phyloP scores from a whole-genome alignment of 2,797 vertebrate species.

The Thunnus albacares region DNA sequence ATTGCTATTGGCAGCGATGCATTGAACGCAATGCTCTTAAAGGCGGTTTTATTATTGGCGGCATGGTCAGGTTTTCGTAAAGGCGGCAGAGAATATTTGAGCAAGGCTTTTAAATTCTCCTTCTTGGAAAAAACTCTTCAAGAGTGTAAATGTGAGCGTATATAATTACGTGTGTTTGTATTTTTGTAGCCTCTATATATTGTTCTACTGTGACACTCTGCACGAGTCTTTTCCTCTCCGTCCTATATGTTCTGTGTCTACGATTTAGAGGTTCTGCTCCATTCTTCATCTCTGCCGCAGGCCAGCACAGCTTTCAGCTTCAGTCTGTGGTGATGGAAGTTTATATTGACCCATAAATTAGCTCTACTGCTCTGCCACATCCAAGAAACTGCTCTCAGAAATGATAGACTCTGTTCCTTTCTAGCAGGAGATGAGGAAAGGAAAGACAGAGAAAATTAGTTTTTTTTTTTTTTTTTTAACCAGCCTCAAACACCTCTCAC shows the following conservation, averaged over 20 bases:
- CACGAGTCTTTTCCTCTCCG: constrained; percentile 7
- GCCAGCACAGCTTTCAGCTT: constrained; percentile 61
- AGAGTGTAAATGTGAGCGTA: constrained; percentile 10
- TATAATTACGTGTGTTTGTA: constrained; percentile 7
- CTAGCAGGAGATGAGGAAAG: constrained; percentile 50
- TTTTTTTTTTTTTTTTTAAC: not conserved
- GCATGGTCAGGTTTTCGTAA: constrained; percentile 24
- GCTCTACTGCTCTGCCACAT: constrained; percentile 65
- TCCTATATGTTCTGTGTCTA: constrained; percentile 32
- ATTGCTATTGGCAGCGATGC: constrained; percentile 56
- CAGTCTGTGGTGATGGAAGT: constrained; percentile 76
- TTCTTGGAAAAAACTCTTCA: not conserved
- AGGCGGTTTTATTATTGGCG: constrained; percentile 44
- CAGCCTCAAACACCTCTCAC: not conserved
- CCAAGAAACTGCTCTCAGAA: constrained; percentile 71
- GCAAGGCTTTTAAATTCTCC: not conserved
- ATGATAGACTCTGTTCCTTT: constrained; percentile 67
- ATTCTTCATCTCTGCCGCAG: constrained; percentile 65
- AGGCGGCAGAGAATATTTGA: not conserved
- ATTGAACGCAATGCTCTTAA: constrained; percentile 40
- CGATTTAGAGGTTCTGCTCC: constrained; percentile 61
- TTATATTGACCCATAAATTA: constrained; percentile 85
- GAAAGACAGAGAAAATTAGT: constrained; percentile 33
- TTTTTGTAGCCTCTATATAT: constrained; percentile 11
- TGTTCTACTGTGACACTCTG: constrained; percentile 5